Evolutionary conservation across 2,113 vertebrate species (phyloP).

Genomic region (Copsychus sechellarum): DNA sequence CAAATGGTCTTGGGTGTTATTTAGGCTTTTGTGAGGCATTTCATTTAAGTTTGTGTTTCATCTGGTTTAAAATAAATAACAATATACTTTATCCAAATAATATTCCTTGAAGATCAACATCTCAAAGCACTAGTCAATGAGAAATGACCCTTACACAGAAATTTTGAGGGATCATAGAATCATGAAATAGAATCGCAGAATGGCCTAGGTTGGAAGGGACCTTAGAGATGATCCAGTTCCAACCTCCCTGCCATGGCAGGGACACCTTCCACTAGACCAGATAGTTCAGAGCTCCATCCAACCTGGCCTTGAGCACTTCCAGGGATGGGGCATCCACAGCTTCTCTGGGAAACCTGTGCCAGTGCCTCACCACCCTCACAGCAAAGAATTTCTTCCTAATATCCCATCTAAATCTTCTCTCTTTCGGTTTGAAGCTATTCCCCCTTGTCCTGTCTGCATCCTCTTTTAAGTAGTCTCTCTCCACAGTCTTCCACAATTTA

Average conservation of each 20-base stretch:
- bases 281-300: accelerated
- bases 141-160: not conserved
- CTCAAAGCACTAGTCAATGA: not conserved
- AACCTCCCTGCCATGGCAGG: accelerated
- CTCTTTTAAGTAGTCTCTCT: not conserved
- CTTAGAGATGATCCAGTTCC: not conserved
- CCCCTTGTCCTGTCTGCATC: not conserved
- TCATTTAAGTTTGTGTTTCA: not conserved
- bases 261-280: not conserved
- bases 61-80: not conserved
- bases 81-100: not conserved
- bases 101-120: not conserved
- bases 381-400: not conserved
- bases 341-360: not conserved
- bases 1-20: not conserved
- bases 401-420: not conserved
- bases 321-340: not conserved
- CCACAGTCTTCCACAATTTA: not conserved
- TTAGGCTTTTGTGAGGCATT: not conserved
- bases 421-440: not conserved
- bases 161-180: not conserved
- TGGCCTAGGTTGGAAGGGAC: not conserved
- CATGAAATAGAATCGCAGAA: not conserved
- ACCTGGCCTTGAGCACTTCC: not conserved
- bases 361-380: not conserved